Base-by-base conservation (phyloP, 92 coral and sea anemone genomes). In the Meandrina meandrites region DNA sequence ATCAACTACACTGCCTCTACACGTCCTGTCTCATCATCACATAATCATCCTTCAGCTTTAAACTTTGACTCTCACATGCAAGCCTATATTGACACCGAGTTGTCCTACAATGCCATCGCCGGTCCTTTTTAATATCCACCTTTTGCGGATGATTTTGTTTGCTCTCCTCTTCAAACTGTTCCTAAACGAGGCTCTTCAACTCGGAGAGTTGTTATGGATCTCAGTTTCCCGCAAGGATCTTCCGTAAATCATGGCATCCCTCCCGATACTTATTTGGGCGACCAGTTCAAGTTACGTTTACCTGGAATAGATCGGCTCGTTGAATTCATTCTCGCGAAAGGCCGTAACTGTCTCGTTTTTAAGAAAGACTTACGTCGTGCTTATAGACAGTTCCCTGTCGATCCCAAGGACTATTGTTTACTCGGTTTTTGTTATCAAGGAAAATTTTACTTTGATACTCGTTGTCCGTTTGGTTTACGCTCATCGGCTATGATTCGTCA, bases 221-320 rank as follows among this genome's bases (percentile, higher is more conserved):
- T 86, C 74, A 86, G 92, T 76, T 90, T 90, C 62, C 90, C 92
- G 6, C 70, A 48, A 45, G 73, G 83, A 51, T 31, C 31, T 9
- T 90, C 92, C 2, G 90, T 90, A 27, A 86, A 86, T 48, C 58
- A 69, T 37, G 84, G 92, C 40, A 90, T 90, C n/a, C 89, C 87
- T 0, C 13, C 51, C 15, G 78, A 69, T 50, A 48, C 40, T 19
- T 90, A 80, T 86, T 70, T 90, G 37, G 79, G 83, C 83, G 57
- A 76, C 18, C 73, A 70, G 22, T 90, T 68, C 35, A 64, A 90
- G 73, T 54, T 90, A 14, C 86, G 83, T 18, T 81, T 86, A 6
- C 92, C 92, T 21, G 89, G 90, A 31, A 64, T 83, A 3, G 88
- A 68, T 60, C 71, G 79, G 22, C 78, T 86, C 4, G 47, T 78